Evolutionary conservation across 2,888 invertebrate genomes (phyloP).

Genomic region (Leucophenga montana): DNA sequence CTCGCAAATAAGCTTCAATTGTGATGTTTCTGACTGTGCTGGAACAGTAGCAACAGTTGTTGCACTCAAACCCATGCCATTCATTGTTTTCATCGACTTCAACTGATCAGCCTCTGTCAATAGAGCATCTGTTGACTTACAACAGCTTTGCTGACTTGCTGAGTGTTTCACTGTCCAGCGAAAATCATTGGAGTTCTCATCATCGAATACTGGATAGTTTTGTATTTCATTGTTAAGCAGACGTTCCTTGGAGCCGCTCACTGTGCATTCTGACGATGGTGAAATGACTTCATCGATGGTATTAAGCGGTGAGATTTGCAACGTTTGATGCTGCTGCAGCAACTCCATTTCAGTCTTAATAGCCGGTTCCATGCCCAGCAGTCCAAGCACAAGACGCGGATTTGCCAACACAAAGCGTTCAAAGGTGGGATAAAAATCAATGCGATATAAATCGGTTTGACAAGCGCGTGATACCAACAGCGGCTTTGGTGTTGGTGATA

Average conservation of each 20-base stretch:
- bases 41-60: slow-evolving; percentile 23
- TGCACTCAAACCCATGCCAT: neutral
- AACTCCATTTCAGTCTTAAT: slow-evolving; percentile 69
- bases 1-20: slow-evolving; percentile 3
- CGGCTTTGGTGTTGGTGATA: slow-evolving; percentile 11
- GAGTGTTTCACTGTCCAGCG: slow-evolving; percentile 65
- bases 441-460: slow-evolving; percentile 71
- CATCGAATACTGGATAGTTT: slow-evolving; percentile 59
- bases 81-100: neutral
- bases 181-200: slow-evolving; percentile 57
- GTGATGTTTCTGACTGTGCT: neutral
- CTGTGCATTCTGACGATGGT: slow-evolving; percentile 52
- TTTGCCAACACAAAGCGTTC: slow-evolving; percentile 78
- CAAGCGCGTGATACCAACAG: slow-evolving; percentile 54
- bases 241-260: slow-evolving; percentile 51
- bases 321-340: slow-evolving; percentile 69
- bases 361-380: slow-evolving; percentile 82
- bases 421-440: slow-evolving; percentile 68
- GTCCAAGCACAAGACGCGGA: slow-evolving; percentile 81
- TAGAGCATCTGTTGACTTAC: slow-evolving; percentile 65
- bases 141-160: slow-evolving; percentile 62
- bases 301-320: slow-evolving; percentile 68
- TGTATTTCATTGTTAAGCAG: slow-evolving; percentile 37
- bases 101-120: slow-evolving; percentile 48
- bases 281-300: slow-evolving; percentile 71